Base-by-base conservation (phyloP, 2,797 vertebrate species). In the Clarias fuscus region DNA sequence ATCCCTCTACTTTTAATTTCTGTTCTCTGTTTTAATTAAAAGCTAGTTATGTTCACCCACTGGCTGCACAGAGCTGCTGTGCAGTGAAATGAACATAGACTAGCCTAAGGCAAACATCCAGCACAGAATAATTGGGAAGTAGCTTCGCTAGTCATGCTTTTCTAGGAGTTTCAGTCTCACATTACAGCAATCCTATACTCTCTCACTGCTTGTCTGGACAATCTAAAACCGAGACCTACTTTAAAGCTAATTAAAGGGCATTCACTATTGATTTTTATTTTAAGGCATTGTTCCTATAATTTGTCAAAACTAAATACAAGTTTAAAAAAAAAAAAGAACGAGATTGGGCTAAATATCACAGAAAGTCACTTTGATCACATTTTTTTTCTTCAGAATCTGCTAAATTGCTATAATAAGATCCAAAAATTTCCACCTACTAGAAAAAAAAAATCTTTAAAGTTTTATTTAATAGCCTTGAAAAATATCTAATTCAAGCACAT, bases 21-120 rank as follows among this genome's bases (percentile, higher is more conserved):
- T 89, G 91, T 89, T 90, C 90, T 92, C 90, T 84, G 53, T 94
- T 94, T 94, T 94, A 96, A 95, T 95, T 95, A 94, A 94, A 90
- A 93, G 89, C 89, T 90, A 85, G 89, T 89, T 91, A 90, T 90
- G 93, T 92, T 91, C 93, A 93, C 92, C 91, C 92, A 91, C 64
- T 92, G 91, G 92, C 92, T 93, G 91, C 91, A 91, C 89, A 92
- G 92, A 91, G 89, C 86, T 87, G 90, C 89, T 90, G 88, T 90
- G 88, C 89, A 93, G 91, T 64, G 78, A 90, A 92, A 91, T 88
- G 90, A 94, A 92, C 90, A 89, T 90, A 92, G 81, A 82, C 75
- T 87, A 90, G 92, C 93, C 91, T 87, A 10, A 71, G 91, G 93
- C 84, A 88, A 86, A 91, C 84, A 91, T 90, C 89, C 87, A 90